A percentile compares a stretch with the other conserved stretches of the same genome.
phyloP scores from a whole-genome alignment of 2,113 vertebrate species.

The Lasiurus borealis region DNA sequence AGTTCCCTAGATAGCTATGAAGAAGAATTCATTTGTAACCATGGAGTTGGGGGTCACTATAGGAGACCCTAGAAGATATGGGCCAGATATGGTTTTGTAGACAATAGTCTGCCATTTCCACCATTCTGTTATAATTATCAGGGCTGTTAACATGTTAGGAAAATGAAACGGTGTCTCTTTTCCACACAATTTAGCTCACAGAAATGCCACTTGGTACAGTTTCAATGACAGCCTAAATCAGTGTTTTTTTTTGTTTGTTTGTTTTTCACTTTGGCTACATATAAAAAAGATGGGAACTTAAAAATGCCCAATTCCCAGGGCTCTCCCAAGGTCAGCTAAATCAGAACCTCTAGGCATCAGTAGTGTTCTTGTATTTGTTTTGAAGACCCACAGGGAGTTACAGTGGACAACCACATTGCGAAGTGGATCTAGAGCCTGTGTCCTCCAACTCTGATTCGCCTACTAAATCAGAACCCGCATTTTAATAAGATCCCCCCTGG shows the following conservation, averaged over 20 bases:
- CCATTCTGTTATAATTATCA: not conserved
- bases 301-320: not conserved
- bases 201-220: not conserved
- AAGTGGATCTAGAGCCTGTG: not conserved
- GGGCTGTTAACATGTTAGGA: not conserved
- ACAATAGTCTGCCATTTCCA: conserved; percentile 28
- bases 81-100: not conserved
- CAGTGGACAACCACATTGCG: not conserved
- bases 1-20: not conserved
- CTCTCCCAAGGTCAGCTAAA: not conserved
- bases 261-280: not conserved
- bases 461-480: not conserved
- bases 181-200: not conserved
- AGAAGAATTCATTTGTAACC: conserved; percentile 13
- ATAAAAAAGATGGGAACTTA: not conserved
- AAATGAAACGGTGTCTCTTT: not conserved
- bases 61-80: not conserved
- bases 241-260: not conserved
- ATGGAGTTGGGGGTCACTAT: not conserved
- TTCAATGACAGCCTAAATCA: not conserved
- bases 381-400: not conserved
- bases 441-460: not conserved
- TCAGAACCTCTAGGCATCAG: not conserved
- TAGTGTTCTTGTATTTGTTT: not conserved
- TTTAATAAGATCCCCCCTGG: not conserved